Conservation (phyloP, 2,888 invertebrate genomes). For the Strigamia transsilvanica region DNA sequence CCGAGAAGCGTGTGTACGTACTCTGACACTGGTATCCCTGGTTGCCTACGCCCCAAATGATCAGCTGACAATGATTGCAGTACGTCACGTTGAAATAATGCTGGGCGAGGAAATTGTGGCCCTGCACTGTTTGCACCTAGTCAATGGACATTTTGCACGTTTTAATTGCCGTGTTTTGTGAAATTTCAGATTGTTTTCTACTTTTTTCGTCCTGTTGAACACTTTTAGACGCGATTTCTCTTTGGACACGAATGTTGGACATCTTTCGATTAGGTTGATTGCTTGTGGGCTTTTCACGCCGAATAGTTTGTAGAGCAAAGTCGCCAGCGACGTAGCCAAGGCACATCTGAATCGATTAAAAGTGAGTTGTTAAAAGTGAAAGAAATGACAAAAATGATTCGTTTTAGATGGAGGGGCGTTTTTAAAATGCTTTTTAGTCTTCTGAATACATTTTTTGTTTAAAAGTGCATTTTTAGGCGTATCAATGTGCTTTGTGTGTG, state of each 20-base stretch:
- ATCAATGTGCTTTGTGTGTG: too few species aligned
- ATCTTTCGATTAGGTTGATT: slow-evolving; percentile 73
- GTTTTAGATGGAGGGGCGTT: too few species aligned
- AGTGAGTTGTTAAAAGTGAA: too few species aligned
- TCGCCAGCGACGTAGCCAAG: slow-evolving; percentile 79
- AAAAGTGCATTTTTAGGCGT: too few species aligned
- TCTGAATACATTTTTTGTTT: too few species aligned
- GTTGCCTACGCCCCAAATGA: slow-evolving; percentile 94
- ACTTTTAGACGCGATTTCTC: slow-evolving; percentile 76
- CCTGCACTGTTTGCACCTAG: slow-evolving; percentile 77
- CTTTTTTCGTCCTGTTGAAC: slow-evolving; percentile 75
- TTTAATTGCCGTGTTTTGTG: neutral
- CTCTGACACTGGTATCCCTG: slow-evolving; percentile 96
- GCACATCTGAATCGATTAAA: slow-evolving; percentile 65
- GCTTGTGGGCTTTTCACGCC: slow-evolving; percentile 72
- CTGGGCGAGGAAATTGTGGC: slow-evolving; percentile 88
- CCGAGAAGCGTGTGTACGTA: slow-evolving; percentile 65
- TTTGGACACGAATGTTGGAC: slow-evolving; percentile 84
- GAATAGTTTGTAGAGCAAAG: slow-evolving; percentile 80
- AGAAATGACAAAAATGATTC: too few species aligned
- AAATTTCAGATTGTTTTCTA: slow-evolving; percentile 60
- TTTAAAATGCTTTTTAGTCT: too few species aligned
- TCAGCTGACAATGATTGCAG: slow-evolving; percentile 91
- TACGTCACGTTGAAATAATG: slow-evolving; percentile 88
- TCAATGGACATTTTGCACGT: slow-evolving; percentile 53